Evolutionary conservation across 2,888 invertebrate species (phyloP), one percentile per base, ranked within the genome.

Genomic region (Archaeoteleia sp.): DNA sequence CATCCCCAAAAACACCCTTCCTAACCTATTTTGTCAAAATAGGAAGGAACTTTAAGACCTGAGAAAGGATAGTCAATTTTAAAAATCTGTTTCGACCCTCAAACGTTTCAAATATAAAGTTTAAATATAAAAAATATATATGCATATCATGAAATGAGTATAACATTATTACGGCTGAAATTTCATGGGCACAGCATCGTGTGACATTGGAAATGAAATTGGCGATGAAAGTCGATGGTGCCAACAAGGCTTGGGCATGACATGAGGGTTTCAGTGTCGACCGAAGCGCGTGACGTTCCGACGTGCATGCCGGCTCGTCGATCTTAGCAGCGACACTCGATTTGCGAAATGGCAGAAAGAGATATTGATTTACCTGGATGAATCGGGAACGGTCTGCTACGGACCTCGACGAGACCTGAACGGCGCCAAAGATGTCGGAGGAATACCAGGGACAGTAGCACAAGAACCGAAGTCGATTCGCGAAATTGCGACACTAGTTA

Each of bases 321-420:
- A 48, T 40, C 43, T 42, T 39, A 40, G 49, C 39, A 27, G 9
- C 39, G 45, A 17, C 35, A 23, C 30, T 27, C 37, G 25, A 46
- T 46, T 23, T 8, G 9, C 20, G 1, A 8, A 12, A n/a, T n/a
- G 25, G 12, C 10, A 20, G 2, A 23, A 17, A 1, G 27, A 9
- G 7, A 9, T 71, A 74, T 77, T 72, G 78, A 75, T 81, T 81
- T 78, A 81, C 81, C 80, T 80, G 77, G 73, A 75, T 67, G 72
- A 77, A 69, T 65, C 69, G 70, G 70, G 72, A 63, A 65, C 71
- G 63, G 63, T 60, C 63, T 65, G 63, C 68, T 65, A 23, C 63
- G 54, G 55, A 54, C 63, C 68, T 58, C 68, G 63, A 67, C 42
- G 61, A 61, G 62, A 42, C 42, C 48, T 30, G 51, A 51, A 34